Base-by-base conservation (phyloP, 2,888 invertebrate species). In the Lottia gigantea region DNA sequence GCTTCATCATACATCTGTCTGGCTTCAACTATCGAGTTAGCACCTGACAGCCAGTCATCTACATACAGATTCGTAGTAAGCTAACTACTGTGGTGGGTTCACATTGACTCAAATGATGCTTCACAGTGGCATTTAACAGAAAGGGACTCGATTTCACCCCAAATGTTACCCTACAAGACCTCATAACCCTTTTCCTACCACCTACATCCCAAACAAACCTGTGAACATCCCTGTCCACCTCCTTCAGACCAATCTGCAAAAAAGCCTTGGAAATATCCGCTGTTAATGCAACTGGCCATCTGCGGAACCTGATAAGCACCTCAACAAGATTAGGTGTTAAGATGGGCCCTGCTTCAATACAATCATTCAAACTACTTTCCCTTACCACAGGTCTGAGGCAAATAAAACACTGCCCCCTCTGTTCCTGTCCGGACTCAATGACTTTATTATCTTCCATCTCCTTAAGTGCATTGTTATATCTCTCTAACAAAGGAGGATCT, bases 21-120 rank as follows among this genome's bases (percentile, higher is more conserved):
- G 0, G 75, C 78, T 23, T 73, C 64, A 45, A 64, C 66, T 31
- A 55, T 62, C 47, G 66, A 26, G 25, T 68, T 64, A 2, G 76
- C 68, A 19, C 78, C 78, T n/a, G 78, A 70, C 2, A 76, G 49
- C 19, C 76, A 68, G 71, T 82, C 80, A 65, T 82, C 79, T 12
- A 80, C 76, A 70, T 78, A 81, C 12, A 80, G 70, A 46, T 80
- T 70, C n/a, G 78, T 62, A 49, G 47, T 66, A 11, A 76, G 49
- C 66, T 45, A 11, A 73, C 75, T 23, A 65, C 67, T n/a, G 16
- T 46, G 23, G 70, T 63, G 61, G 63, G 40, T 23, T n/a, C 23
- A 63, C 16, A 68, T 45, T 61, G 16, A 0, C 15, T 16, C 14
- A 76, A 62, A 47, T 73, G 75, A 45, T 66, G 64, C 46, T 55